These are phyloP conservation scores for Selene dorsalis DNA, from an alignment of 2,797 vertebrate genomes.

Conservation along the genomic window DNA sequence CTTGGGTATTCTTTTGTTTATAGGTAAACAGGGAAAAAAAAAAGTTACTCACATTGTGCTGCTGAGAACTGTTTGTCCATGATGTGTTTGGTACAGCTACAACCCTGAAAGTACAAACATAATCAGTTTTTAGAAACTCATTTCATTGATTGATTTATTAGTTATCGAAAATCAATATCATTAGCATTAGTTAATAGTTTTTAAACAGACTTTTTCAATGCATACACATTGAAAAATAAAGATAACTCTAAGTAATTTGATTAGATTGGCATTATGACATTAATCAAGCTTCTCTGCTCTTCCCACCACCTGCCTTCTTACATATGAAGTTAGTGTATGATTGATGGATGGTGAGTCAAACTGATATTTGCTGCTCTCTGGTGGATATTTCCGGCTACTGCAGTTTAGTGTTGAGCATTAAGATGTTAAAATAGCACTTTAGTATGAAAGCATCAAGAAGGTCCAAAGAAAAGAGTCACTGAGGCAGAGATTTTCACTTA, in stretches of 20 bases:
- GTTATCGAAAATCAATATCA: background rate
- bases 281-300: background rate
- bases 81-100: background rate
- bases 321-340: background rate
- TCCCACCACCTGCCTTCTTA: background rate
- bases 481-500: background rate
- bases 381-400: constrained; percentile 43
- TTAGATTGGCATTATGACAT: background rate
- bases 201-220: background rate
- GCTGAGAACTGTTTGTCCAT: background rate
- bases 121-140: background rate
- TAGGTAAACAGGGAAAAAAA: background rate
- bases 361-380: constrained; percentile 65
- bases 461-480: background rate
- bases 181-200: no score
- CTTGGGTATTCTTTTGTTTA: background rate
- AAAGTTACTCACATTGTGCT: constrained; percentile 17
- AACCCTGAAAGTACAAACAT: constrained; percentile 10
- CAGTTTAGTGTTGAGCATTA: constrained; percentile 1
- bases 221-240: background rate
- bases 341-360: background rate
- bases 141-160: background rate
- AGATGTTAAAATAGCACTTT: background rate
- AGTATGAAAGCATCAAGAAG: background rate
- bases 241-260: background rate